A percentile compares a stretch with the other conserved stretches of the same genome.
Evolutionary conservation across 2,888 invertebrate genomes (phyloP).

Genomic region (Ormyrus rosae): DNA sequence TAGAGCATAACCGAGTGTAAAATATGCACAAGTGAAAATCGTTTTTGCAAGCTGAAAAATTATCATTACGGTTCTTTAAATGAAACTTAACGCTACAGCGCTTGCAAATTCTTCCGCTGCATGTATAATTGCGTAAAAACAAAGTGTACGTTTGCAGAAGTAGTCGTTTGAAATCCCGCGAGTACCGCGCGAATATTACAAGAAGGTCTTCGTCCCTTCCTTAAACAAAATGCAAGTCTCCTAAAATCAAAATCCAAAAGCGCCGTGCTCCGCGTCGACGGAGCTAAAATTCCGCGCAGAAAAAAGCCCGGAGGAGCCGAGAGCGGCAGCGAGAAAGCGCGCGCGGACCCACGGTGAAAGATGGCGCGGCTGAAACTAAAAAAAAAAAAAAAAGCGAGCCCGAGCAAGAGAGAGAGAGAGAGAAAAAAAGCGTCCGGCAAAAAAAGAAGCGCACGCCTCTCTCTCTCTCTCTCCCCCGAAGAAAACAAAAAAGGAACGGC

Average conservation of each 20-base stretch:
- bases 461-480: not conserved
- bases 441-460: too few relatives aligned
- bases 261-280: conserved; percentile 5
- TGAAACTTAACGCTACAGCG: too few relatives aligned
- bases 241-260: conserved; percentile 22
- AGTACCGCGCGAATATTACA: too few relatives aligned
- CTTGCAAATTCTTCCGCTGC: too few relatives aligned
- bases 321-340: conserved; percentile 14
- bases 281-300: conserved; percentile 18
- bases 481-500: conserved; percentile 16
- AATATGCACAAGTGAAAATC: not conserved
- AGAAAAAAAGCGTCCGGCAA: too few relatives aligned
- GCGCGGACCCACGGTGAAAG: not conserved
- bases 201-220: too few relatives aligned
- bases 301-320: conserved; percentile 24
- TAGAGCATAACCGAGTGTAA: not conserved
- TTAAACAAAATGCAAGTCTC: not conserved
- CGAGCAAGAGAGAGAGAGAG: not conserved
- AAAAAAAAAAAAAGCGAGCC: conserved; percentile 7
- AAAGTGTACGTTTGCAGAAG: too few relatives aligned
- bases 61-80: not conserved
- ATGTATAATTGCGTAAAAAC: too few relatives aligned
- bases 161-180: too few relatives aligned
- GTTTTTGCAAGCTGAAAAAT: not conserved
- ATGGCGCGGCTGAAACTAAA: conserved; percentile 24